Conservation (phyloP, 2,888 invertebrate genomes). For the Dastarcus helophoroides region DNA sequence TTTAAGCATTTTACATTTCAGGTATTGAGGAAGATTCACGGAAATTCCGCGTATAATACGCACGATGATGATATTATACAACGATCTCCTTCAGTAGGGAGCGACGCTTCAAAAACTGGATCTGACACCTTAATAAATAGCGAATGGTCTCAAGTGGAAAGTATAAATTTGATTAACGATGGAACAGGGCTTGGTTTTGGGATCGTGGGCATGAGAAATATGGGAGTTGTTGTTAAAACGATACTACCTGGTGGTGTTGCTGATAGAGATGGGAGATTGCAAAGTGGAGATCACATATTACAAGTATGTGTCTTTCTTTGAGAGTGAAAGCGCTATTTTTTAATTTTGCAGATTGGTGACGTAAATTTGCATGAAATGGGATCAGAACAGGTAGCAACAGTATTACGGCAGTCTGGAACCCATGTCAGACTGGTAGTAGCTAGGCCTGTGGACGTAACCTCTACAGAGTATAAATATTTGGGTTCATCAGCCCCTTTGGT, state of each 20-base stretch:
- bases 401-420: constrained; percentile 88
- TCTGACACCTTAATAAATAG: constrained; percentile 65
- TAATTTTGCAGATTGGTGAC: constrained; percentile 33
- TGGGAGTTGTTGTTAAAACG: constrained; percentile 99
- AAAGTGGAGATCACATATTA: constrained; percentile 95
- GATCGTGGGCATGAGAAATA: constrained; percentile 93
- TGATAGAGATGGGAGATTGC: constrained; percentile 90
- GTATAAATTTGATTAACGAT: constrained; percentile 94
- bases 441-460: constrained; percentile 69
- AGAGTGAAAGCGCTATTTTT: constrained; percentile 4
- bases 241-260: constrained; percentile 96
- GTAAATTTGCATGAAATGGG: constrained; percentile 89
- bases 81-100: constrained; percentile 53
- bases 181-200: constrained; percentile 97
- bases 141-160: constrained; percentile 95
- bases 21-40: constrained; percentile 62
- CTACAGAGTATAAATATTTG: constrained; percentile 45
- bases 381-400: constrained; percentile 93
- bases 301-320: constrained; percentile 53
- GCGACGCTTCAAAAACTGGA: constrained; percentile 54
- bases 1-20: constrained; percentile 15
- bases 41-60: constrained; percentile 53
- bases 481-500: constrained; percentile 51
- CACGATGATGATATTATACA: constrained; percentile 38
- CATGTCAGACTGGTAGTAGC: constrained; percentile 92